Conservation (phyloP, 2,888 invertebrate genomes). For the Leptopilina syphax region DNA sequence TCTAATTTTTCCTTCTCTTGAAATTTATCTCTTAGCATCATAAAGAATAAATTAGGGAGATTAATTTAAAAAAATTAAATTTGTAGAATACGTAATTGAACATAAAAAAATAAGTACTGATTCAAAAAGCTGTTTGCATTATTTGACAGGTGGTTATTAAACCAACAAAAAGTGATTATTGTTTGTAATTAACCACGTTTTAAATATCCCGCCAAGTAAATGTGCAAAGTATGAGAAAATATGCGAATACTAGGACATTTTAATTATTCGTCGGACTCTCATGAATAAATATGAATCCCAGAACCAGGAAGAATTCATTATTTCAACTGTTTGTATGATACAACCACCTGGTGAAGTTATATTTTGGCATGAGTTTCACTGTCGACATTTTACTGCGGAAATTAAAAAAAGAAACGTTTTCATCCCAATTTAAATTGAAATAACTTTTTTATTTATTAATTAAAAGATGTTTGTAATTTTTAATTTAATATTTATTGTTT, state of each 20-base stretch:
- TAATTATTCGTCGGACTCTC: conserved; percentile 53
- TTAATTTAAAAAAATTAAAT: too few relatives aligned
- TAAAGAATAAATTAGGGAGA: too few relatives aligned
- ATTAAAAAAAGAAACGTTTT: not conserved
- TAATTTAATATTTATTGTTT: not conserved
- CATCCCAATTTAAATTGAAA: not conserved
- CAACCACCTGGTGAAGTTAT: conserved; percentile 4
- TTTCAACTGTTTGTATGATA: conserved; percentile 17
- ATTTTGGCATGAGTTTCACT: conserved; percentile 16
- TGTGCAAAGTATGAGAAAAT: conserved; percentile 43
- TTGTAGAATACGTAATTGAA: too few relatives aligned
- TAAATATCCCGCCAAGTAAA: conserved; percentile 48
- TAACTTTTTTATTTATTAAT: not conserved
- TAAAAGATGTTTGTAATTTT: not conserved
- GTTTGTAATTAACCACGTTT: conserved; percentile 59
- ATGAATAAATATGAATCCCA: conserved; percentile 56
- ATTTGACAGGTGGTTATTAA: conserved; percentile 4
- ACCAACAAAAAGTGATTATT: conserved; percentile 52
- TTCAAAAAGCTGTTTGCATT: not conserved
- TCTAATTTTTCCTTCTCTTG: too few relatives aligned
- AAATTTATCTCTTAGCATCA: too few relatives aligned
- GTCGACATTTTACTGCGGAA: not conserved
- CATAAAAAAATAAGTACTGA: not conserved
- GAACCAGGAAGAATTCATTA: conserved; percentile 20
- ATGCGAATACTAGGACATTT: conserved; percentile 43